A percentile compares a stretch with the other conserved stretches of the same genome.
Evolutionary conservation across 2,797 vertebrate species (phyloP).

Genomic region (Syngnathus rostellatus): DNA sequence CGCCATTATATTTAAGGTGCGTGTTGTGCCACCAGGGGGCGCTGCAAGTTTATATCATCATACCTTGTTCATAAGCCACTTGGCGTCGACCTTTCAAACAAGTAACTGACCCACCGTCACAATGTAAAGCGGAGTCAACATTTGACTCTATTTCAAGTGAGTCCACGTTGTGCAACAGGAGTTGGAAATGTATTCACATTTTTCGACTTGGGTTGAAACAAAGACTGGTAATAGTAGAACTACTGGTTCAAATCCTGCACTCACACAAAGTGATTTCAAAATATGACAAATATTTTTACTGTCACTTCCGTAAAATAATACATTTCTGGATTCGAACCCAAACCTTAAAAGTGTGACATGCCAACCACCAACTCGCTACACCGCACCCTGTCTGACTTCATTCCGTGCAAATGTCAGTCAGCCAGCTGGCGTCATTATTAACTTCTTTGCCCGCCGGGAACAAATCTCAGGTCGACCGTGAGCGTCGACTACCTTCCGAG

Average conservation of each 20-base stretch:
- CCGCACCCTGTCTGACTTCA: neutral
- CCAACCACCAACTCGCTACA: neutral
- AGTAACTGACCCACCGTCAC: no score
- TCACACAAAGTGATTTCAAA: neutral
- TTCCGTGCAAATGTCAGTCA: slow-evolving; percentile 42
- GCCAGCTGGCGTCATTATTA: slow-evolving; percentile 36
- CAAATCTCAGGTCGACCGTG: slow-evolving; percentile 32
- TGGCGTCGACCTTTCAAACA: no score
- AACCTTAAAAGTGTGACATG: neutral
- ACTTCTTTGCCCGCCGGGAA: slow-evolving; percentile 23
- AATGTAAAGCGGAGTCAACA: no score
- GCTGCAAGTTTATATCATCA: slow-evolving; percentile 6
- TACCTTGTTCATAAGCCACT: no score
- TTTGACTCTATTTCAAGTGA: no score
- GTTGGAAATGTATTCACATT: neutral
- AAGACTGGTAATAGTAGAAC: neutral
- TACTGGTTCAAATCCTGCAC: neutral
- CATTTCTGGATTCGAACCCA: neutral
- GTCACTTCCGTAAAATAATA: neutral
- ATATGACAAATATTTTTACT: neutral
- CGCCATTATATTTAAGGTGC: slow-evolving; percentile 95
- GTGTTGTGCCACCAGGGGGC: slow-evolving; percentile 48
- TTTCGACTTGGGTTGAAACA: neutral
- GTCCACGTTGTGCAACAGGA: neutral
- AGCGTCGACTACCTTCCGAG: slow-evolving; percentile 16